Conservation (phyloP, 1,140 invertebrate species). For the Neoseiulus cucumeris region DNA sequence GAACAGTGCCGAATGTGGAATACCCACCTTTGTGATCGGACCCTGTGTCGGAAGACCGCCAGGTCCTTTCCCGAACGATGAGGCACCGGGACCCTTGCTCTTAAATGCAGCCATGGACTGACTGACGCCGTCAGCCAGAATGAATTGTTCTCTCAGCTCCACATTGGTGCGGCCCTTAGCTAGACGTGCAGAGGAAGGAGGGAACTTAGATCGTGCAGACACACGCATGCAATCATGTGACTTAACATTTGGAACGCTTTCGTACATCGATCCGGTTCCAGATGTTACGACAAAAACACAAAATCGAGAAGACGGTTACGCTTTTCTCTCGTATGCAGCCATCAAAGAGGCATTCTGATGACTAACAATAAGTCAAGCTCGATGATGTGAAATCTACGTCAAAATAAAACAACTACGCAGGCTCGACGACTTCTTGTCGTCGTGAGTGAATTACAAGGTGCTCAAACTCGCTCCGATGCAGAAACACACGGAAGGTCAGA, state of each 20-base stretch:
- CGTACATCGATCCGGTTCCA: no score
- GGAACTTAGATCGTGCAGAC: slow-evolving; percentile 16
- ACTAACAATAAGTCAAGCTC: no score
- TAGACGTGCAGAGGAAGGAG: slow-evolving; percentile 28
- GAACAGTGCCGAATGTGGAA: no score
- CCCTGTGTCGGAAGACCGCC: slow-evolving; percentile 20
- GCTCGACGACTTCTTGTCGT: no score
- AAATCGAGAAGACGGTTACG: no score
- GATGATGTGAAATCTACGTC: no score
- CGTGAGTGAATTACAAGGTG: no score
- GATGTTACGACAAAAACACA: no score
- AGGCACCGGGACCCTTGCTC: slow-evolving; percentile 35
- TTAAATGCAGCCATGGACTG: slow-evolving; percentile 93
- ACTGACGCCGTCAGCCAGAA: slow-evolving; percentile 86
- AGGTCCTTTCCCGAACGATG: slow-evolving; percentile 35
- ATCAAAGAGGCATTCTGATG: no score
- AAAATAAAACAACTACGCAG: no score
- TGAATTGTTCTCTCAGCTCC: slow-evolving; percentile 94
- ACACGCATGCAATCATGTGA: not conserved
- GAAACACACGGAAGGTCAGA: slow-evolving; percentile 11
- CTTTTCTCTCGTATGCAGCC: no score
- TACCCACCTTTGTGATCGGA: slow-evolving; percentile 47
- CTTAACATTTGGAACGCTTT: no score
- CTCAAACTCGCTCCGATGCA: slow-evolving; percentile 13
- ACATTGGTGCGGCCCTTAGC: slow-evolving; percentile 98